Base-by-base conservation (phyloP, 2,888 invertebrate species). In the Tubulanus polymorphus region DNA sequence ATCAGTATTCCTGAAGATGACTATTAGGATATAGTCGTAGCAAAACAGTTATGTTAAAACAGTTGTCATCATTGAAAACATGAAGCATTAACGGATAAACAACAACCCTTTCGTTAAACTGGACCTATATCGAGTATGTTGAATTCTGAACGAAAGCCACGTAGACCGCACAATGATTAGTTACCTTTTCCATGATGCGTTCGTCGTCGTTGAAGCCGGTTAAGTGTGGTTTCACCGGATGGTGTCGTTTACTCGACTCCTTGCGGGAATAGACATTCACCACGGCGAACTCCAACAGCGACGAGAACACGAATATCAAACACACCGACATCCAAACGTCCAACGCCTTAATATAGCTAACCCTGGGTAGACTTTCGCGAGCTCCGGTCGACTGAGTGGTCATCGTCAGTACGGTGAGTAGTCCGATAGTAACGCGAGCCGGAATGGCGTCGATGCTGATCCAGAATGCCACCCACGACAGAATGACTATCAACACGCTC, bases 321-420 rank as follows among this genome's bases (percentile, higher is more conserved):
- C 67, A 68, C 37, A 68, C 59, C 35, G 64, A 64, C 67, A 67
- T 68, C 67, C 67, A 67, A 6, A 67, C 67, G 56, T 67, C 56
- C 28, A 56, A 27, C 3, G 53, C 53, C 52, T 41, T 41, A 3
- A 41, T 41, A 23, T 41, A 41, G 3, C 20, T 20, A 23, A 41
- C 41, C 6, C 56, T 2, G 20, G 56, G 56, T 10, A 56, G 30
- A n/a, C 45, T 45, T 10, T 37, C n/a, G 2, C 56, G 26, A 15
- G 56, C 56, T 15, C 50, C 51, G 15, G 57, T 26, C 3, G 37
- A 49, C 37, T 57, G 56, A 12, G 57, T 57, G 23, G 57, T 57
- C 57, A 57, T 57, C n/a, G 57, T 57, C 25, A 57, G 57, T 15
- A 57, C 57, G 18, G 57, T 57, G 28, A 57, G 57, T 12, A 57